Conservation (phyloP, 2,113 vertebrate genomes). For the Carettochelys insculpta region DNA sequence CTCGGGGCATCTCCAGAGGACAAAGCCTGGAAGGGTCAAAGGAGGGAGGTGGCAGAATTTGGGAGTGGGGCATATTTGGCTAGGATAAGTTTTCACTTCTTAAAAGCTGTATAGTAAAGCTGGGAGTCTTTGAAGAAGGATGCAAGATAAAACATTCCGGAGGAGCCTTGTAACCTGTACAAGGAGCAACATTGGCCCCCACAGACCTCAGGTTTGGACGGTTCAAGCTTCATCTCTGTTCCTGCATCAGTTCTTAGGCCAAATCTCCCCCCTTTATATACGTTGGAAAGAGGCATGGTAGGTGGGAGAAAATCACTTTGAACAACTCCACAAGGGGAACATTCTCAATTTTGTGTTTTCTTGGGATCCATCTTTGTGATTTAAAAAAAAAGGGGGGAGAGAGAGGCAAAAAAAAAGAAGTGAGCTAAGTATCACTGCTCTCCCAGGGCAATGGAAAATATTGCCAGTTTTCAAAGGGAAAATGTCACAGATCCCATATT, state of each 20-base stretch:
- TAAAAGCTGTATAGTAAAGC: background rate
- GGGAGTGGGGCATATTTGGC: background rate
- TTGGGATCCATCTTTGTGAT: background rate
- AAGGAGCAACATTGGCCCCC: background rate
- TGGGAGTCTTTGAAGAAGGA: background rate
- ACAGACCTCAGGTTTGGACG: background rate
- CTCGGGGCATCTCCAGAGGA: background rate
- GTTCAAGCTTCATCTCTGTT: background rate
- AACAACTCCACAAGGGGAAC: background rate
- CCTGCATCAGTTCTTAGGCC: background rate
- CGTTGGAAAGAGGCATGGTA: background rate
- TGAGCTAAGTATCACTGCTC: background rate
- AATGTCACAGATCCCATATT: background rate
- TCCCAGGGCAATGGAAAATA: background rate
- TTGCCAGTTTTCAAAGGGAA: background rate
- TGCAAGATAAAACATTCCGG: background rate
- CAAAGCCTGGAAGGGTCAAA: background rate
- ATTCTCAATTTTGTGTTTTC: background rate
- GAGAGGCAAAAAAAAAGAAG: background rate
- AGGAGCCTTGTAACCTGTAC: background rate
- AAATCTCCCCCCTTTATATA: background rate
- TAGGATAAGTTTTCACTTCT: background rate
- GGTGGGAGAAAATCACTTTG: background rate
- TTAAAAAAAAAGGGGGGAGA: background rate
- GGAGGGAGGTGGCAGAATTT: background rate